phyloP scores from a whole-genome alignment of 2,888 invertebrate genomes.

The Empis livida region DNA sequence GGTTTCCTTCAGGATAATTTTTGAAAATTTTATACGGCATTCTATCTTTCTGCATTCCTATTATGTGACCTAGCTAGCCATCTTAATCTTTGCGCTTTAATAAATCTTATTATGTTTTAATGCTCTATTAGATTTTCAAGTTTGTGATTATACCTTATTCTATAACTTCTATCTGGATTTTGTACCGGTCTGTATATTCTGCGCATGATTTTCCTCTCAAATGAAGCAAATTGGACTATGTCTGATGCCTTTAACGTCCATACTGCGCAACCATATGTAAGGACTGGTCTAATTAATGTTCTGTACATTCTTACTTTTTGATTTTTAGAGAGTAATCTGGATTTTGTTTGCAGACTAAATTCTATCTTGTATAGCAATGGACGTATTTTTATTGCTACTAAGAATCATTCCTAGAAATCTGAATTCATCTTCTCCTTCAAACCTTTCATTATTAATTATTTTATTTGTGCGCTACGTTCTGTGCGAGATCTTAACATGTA shows the following conservation, averaged over 20 bases:
- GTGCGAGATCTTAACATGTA: slow-evolving; percentile 1
- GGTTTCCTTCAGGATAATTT: background rate
- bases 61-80: no score
- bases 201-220: no score
- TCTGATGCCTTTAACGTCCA: no score
- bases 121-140: background rate
- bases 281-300: no score
- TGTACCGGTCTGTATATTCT: background rate
- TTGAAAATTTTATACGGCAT: background rate
- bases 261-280: no score
- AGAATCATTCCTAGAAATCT: no score
- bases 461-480: background rate
- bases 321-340: no score
- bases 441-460: background rate
- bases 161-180: background rate
- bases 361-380: no score
- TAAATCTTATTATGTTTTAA: background rate
- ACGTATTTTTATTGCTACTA: no score
- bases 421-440: background rate
- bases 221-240: no score
- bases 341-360: no score
- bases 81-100: background rate
- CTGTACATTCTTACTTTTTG: no score
- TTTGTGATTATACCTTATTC: background rate
- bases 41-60: background rate